Percentiles rank a stretch among this genome's conserved stretches.
These are phyloP conservation scores for Cephus rjabovi DNA, from an alignment of 2,888 invertebrate species.

Conservation along the genomic window DNA sequence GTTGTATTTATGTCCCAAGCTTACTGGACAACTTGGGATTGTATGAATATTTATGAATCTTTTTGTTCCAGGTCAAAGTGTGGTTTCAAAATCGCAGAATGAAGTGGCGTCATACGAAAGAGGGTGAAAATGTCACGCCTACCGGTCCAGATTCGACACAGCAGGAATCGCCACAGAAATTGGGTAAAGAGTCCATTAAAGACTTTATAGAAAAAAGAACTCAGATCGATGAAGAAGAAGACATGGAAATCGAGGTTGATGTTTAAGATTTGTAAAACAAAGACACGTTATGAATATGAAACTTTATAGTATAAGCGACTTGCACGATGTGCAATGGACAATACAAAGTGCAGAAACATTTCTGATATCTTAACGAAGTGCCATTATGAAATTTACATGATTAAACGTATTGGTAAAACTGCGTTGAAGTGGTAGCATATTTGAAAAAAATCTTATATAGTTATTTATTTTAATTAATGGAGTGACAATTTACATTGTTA, in stretches of 20 bases:
- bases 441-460: background rate
- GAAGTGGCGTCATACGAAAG: conserved; percentile 88
- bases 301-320: background rate
- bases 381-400: background rate
- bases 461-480: background rate
- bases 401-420: background rate
- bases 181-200: conserved; percentile 19
- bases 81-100: conserved; percentile 94
- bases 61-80: conserved; percentile 79
- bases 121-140: conserved; percentile 62
- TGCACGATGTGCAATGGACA: background rate
- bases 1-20: background rate
- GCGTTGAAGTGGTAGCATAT: background rate
- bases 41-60: background rate
- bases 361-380: background rate
- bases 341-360: background rate
- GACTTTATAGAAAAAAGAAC: conserved; percentile 21
- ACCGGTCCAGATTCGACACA: conserved; percentile 41
- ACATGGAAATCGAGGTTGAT: conserved; percentile 53
- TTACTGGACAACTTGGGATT: background rate
- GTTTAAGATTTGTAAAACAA: conserved; percentile 30
- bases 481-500: background rate
- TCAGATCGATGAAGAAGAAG: conserved; percentile 29
- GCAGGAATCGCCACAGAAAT: conserved; percentile 32
- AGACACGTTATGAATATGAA: background rate